Conservation (phyloP, 2,113 vertebrate genomes). For the Rhodinocichla rosea region DNA sequence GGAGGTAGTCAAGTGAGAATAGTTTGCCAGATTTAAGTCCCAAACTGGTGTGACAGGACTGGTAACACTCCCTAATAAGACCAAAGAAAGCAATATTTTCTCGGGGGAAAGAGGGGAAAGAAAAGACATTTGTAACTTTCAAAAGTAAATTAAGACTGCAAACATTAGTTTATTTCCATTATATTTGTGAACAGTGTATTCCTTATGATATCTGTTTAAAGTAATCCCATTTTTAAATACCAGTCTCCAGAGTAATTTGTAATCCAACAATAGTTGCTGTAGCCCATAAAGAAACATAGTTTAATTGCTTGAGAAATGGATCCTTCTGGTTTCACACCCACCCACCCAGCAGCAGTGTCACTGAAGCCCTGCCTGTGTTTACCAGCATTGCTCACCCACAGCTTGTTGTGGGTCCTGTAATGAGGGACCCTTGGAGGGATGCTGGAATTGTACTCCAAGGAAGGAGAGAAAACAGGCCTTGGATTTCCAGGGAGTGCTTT, state of each 20-base stretch:
- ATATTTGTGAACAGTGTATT: not conserved
- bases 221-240: not conserved
- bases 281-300: not conserved
- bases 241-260: not conserved
- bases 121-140: not conserved
- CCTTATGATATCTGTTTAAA: not conserved
- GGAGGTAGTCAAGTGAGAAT: not conserved
- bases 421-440: not conserved
- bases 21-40: not conserved
- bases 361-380: not conserved
- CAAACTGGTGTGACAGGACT: not conserved
- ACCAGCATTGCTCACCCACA: fast-evolving
- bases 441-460: not conserved
- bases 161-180: not conserved
- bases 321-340: not conserved
- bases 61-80: not conserved
- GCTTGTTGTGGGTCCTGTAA: fast-evolving
- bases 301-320: not conserved
- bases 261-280: not conserved
- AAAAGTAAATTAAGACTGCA: not conserved
- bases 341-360: not conserved
- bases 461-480: not conserved
- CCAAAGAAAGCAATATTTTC: not conserved
- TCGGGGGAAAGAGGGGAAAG: not conserved
- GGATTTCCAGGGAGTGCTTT: not conserved